Conservation (phyloP, 2,113 vertebrate species). For the Monarcha castaneiventris region DNA sequence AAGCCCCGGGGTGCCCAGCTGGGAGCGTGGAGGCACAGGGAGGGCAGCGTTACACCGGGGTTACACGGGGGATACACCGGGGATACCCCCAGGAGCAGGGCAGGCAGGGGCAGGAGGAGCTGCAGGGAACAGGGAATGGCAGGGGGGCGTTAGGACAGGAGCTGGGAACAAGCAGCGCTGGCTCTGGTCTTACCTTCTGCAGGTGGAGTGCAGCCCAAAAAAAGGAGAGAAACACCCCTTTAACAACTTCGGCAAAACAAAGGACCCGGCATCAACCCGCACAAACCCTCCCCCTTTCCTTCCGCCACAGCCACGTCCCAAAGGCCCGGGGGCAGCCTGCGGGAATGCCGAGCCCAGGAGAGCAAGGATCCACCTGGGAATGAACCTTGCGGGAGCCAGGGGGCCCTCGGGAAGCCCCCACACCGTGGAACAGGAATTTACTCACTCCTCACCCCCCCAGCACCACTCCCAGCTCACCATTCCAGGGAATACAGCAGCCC, state of each 20-base stretch:
- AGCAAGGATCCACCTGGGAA: rapidly evolving
- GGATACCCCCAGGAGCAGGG: neutral
- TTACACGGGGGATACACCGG: neutral
- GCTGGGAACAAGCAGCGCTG: conserved; percentile 55
- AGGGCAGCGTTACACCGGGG: neutral
- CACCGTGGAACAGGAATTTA: rapidly evolving
- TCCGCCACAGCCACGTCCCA: neutral
- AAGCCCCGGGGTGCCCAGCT: neutral
- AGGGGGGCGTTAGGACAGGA: neutral
- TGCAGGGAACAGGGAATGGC: neutral
- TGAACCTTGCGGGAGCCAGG: rapidly evolving
- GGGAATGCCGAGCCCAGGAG: rapidly evolving
- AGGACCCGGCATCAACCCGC: neutral
- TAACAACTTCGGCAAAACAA: conserved; percentile 66
- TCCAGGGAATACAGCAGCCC: neutral
- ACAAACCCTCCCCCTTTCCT: neutral
- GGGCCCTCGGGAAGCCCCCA: rapidly evolving
- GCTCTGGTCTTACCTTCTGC: conserved; percentile 81
- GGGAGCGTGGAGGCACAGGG: neutral
- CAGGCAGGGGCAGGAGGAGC: neutral
- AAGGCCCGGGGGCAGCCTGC: rapidly evolving
- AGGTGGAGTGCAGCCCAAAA: conserved; percentile 73
- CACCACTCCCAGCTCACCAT: neutral
- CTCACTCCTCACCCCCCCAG: rapidly evolving
- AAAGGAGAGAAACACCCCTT: conserved; percentile 67